Evolutionary conservation across 2,888 invertebrate genomes (phyloP), one percentile per base, ranked within the genome.

Genomic region (Lysandra coridon): DNA sequence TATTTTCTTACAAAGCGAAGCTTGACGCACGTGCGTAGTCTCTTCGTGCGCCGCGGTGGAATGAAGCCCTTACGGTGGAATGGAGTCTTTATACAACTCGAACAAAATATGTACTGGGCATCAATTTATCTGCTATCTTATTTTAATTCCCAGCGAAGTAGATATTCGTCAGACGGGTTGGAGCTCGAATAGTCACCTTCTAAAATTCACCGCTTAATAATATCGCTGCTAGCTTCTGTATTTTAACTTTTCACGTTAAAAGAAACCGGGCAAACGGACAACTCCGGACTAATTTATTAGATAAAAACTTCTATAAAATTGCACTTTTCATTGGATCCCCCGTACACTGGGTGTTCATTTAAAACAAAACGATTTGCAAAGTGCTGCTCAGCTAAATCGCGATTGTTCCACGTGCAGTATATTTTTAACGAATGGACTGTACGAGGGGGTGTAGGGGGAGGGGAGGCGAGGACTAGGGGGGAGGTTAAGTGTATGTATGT

Each of bases 391-490:
- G 75, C 12, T 49, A 49, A 75, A 75, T 75, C 75, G 44, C 49
- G 44, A 75, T 75, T 75, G 75, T 75, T 75, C 75, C 49, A n/a
- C 49, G 75, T 49, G 75, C 49, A 74, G 44, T 74, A 75, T 75
- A 49, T 75, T 75, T 75, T 75, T 75, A 75, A 75, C 75, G 30
- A 75, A 75, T 75, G 75, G 75, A 75, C 75, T 75, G 5, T 23
- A 69, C 4, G 23, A 4, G 33, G 14, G 33, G 69, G 33, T 14
- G 69, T 30, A 17, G 14, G 4, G 69, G 37, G 33, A 37, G 33
- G 30, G 2, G 12, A 12, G 33, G 30, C 14, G 33, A 10, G 69
- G 33, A 1, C 14, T 53, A 4, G 33, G 33, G 69, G 69, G 14
- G 69, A 10, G 12, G 69, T 69, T 33, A 33, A 69, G 69, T 17